These are phyloP conservation scores for Trachymyrmex cornetzi DNA, from an alignment of 1,140 invertebrate genomes.

Conservation along the genomic window DNA sequence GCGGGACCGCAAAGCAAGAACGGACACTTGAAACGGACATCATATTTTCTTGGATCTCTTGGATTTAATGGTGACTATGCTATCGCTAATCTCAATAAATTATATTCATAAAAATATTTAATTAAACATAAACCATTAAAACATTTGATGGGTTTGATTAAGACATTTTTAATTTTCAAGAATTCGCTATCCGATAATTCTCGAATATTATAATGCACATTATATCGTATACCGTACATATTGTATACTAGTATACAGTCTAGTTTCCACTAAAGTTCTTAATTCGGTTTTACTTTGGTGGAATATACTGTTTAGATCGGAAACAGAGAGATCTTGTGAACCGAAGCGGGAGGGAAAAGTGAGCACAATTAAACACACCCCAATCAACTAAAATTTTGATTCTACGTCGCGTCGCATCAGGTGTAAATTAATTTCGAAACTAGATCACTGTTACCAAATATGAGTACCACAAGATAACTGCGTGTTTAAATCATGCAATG, in stretches of 20 bases:
- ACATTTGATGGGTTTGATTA: not conserved
- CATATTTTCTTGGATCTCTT: not conserved
- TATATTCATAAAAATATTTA: slow-evolving; percentile 1
- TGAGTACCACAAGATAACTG: not conserved
- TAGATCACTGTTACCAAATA: not conserved
- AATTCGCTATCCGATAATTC: not conserved
- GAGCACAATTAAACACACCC: too few species aligned
- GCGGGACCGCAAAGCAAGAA: not conserved
- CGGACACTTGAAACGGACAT: not conserved
- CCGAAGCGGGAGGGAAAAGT: too few species aligned
- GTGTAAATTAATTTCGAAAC: too few species aligned
- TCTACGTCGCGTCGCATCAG: too few species aligned
- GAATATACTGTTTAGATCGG: too few species aligned
- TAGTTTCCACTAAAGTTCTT: too few species aligned
- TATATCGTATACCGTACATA: not conserved
- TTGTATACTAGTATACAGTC: too few species aligned
- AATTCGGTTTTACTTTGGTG: too few species aligned
- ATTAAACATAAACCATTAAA: not conserved
- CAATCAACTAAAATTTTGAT: too few species aligned
- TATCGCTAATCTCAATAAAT: not conserved
- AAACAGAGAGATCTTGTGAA: too few species aligned
- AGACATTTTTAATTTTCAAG: not conserved
- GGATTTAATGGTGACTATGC: not conserved
- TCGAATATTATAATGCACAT: not conserved
- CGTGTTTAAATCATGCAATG: slow-evolving; percentile 14